Conservation (phyloP, 2,113 vertebrate species). For the Ceratotherium simum region DNA sequence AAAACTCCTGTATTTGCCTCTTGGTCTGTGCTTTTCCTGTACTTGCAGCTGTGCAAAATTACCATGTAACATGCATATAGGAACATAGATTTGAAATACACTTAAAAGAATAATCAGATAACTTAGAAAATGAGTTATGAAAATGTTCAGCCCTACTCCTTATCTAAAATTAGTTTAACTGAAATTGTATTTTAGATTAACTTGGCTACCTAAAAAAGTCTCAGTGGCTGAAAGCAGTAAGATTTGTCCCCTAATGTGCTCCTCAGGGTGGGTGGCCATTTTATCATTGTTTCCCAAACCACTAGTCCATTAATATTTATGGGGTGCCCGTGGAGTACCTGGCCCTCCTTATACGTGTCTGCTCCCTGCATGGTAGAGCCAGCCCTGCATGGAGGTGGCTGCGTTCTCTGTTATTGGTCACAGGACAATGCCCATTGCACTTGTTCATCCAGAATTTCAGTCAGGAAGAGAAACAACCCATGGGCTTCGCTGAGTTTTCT, state of each 20-base stretch:
- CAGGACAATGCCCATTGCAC: not conserved
- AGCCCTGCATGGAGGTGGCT: not conserved
- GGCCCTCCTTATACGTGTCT: not conserved
- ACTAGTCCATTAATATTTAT: not conserved
- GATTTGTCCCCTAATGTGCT: constrained; percentile 17
- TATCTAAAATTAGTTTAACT: constrained; percentile 39
- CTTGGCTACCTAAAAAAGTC: constrained; percentile 34
- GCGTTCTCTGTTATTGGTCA: not conserved
- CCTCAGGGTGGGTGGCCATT: not conserved
- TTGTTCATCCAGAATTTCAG: not conserved
- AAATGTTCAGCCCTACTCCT: not conserved
- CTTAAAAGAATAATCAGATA: not conserved
- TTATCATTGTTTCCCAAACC: constrained; percentile 32
- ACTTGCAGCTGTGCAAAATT: not conserved
- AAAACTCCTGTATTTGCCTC: not conserved
- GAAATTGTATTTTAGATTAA: constrained; percentile 34
- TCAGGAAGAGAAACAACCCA: not conserved
- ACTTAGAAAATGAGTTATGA: constrained; percentile 7
- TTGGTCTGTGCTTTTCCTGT: not conserved
- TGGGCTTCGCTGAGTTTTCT: not conserved
- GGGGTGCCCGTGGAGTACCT: not conserved
- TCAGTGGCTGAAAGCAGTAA: not conserved
- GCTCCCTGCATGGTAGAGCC: not conserved
- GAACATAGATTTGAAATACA: not conserved
- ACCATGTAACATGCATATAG: not conserved